These are phyloP conservation scores for Ailuropoda melanoleuca DNA, from an alignment of 2,113 vertebrate species.

Conservation along the genomic window DNA sequence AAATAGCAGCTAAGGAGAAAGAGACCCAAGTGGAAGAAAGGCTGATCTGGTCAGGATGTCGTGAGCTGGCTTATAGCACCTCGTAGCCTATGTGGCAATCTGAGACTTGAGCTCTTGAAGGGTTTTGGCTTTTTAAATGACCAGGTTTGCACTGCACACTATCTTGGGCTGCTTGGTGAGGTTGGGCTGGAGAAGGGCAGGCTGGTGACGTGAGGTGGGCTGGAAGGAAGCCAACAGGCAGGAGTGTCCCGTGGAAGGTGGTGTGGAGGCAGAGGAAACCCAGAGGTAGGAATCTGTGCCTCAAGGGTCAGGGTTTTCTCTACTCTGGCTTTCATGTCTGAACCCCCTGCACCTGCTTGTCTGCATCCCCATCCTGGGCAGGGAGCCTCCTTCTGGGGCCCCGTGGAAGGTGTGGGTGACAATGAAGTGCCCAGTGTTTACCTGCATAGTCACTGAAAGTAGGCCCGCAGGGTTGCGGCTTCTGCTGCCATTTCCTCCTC, in stretches of 20 bases:
- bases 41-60: neutral
- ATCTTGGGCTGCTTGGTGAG: neutral
- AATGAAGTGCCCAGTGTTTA: neutral
- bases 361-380: fast-evolving
- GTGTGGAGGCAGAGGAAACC: neutral
- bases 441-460: slow-evolving; percentile 82
- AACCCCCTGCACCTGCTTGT: neutral
- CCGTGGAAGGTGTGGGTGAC: fast-evolving
- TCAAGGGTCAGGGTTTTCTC: neutral
- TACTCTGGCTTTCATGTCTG: too few relatives aligned
- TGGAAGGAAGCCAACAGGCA: too few relatives aligned
- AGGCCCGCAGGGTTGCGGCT: slow-evolving; percentile 83
- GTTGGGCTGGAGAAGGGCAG: fast-evolving
- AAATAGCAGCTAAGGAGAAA: neutral
- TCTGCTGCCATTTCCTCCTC: slow-evolving; percentile 91
- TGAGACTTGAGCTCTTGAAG: neutral
- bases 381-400: neutral
- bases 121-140: neutral
- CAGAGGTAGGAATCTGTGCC: neutral
- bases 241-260: neutral
- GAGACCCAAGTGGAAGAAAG: neutral
- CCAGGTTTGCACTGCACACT: neutral
- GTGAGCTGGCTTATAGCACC: neutral
- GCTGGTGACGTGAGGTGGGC: neutral
- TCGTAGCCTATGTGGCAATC: neutral